Percentiles rank a stretch among this genome's conserved stretches.
Conservation (phyloP, 2,113 vertebrate genomes). For the Chlamydotis undulata region DNA sequence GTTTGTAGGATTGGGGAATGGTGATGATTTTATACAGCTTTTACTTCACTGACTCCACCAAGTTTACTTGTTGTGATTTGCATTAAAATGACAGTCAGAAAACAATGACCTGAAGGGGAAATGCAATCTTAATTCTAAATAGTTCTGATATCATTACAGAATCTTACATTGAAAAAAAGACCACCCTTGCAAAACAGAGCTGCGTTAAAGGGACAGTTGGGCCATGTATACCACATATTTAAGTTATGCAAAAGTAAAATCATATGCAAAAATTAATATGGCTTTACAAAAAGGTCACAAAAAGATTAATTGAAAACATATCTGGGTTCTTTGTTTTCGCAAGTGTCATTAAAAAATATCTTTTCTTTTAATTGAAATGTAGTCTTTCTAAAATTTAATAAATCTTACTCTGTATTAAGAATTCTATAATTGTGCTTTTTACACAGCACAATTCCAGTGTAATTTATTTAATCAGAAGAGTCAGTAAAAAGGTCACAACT, state of each 20-base stretch:
- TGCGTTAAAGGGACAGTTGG: not conserved
- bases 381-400: not conserved
- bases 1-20: not conserved
- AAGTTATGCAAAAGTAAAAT: not conserved
- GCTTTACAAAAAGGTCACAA: not conserved
- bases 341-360: not conserved
- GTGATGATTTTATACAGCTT: conserved; percentile 5
- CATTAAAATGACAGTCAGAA: not conserved
- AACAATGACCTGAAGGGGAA: not conserved
- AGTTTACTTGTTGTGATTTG: conserved; percentile 27
- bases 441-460: not conserved
- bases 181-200: not conserved
- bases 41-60: not conserved
- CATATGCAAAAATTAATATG: not conserved
- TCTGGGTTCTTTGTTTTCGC: not conserved
- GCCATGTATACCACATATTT: rapidly evolving
- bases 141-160: not conserved
- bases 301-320: not conserved
- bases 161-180: not conserved
- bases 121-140: not conserved
- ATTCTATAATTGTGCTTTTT: not conserved
- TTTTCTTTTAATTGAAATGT: not conserved
- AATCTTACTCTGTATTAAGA: not conserved
- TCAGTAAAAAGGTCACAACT: not conserved
- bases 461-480: not conserved